Conservation (phyloP, 2,797 vertebrate genomes). For the Cuculus canorus region DNA sequence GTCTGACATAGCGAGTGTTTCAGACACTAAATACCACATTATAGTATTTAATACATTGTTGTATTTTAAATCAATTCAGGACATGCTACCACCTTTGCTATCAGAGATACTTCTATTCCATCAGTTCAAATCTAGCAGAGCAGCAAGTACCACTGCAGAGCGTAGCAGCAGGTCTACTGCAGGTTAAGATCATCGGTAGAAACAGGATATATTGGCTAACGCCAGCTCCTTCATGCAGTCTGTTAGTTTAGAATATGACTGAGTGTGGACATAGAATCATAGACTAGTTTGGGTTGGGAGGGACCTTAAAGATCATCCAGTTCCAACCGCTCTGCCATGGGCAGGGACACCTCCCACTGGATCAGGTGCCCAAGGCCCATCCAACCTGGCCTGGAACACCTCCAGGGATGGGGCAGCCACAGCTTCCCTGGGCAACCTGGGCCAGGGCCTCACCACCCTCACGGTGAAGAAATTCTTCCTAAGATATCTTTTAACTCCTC, state of each 20-base stretch:
- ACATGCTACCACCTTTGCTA: background rate
- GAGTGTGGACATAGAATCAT: too few species aligned
- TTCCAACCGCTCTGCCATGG: too few species aligned
- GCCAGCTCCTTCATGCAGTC: background rate
- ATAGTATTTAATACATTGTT: background rate
- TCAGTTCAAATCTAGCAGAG: background rate
- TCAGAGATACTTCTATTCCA: background rate
- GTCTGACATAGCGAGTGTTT: background rate
- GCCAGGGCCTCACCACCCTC: too few species aligned
- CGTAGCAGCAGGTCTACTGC: background rate
- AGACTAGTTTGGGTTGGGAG: too few species aligned
- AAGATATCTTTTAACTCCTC: background rate
- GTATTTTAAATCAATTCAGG: background rate
- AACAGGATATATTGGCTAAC: background rate
- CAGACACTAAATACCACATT: accelerated
- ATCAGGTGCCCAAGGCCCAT: too few species aligned
- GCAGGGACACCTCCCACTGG: too few species aligned
- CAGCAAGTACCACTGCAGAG: background rate
- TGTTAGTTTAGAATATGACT: background rate
- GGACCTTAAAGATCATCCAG: too few species aligned
- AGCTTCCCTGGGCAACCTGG: too few species aligned
- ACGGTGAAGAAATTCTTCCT: too few species aligned
- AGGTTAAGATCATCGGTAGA: background rate
- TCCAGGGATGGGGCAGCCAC: too few species aligned
- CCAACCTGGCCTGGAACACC: too few species aligned